Evolutionary conservation across 1,140 invertebrate genomes (phyloP), one percentile per base, ranked within the genome.

Genomic region (Amphibalanus amphitrite): DNA sequence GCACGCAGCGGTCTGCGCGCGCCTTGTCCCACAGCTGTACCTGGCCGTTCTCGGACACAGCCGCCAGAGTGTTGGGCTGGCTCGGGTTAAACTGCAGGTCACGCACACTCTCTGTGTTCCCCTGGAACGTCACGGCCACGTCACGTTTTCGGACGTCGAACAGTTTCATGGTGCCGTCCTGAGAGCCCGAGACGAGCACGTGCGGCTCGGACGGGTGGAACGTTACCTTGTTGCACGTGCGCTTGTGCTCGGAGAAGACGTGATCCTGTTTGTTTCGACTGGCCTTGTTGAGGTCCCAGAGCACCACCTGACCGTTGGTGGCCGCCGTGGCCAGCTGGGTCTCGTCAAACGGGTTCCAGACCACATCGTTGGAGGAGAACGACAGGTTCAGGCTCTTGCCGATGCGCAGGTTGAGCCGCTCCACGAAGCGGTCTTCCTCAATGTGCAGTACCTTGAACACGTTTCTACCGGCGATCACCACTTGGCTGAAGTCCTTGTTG

Each of bases 151-250:
- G 83, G 0, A 96, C 82, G 82, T 96, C 95, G 83, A 97, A 97
- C 78, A 92, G 89, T 79, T 95, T 95, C 85, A 97, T 96, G 59
- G 90, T 93, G 1, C 95, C 94, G 87, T 97, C 95, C 82, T 97
- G 95, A 17, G 94, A 97, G 23, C 94, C 94, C 47, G 93, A 97
- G 73, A 98, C 89, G 0, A 98, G 81, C 74, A 89, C 85, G 75
- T 88, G 85, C 8, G 90, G 85, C 77, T 97, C 95, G 28, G 85
- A 87, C 73, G 88, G 86, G 80, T 97, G 93, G 79, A 98, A 98
- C 28, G 75, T 73, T 67, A 81, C 79, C 84, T 95, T 94, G 79
- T 97, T 95, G 0, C 97, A 93, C 72, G 95, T 97, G 75, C 95
- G 84, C 78, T 92, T 93, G 77, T 98, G 95, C 76, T 97, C 93